A percentile compares a stretch with the other conserved stretches of the same genome.
phyloP scores from a whole-genome alignment of 2,888 invertebrate species.

The Phytoseiulus persimilis region DNA sequence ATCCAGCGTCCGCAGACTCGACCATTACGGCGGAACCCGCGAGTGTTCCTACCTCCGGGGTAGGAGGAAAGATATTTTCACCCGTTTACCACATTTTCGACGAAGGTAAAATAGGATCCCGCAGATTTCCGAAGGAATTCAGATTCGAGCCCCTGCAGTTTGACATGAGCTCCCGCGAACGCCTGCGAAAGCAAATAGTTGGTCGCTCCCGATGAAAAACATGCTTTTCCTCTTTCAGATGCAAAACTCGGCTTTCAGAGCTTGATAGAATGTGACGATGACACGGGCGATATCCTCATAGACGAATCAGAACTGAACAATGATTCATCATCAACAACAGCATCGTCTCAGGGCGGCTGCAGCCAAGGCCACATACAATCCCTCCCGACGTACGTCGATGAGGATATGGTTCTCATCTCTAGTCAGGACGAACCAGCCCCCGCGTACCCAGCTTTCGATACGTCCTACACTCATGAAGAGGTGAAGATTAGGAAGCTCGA shows the following conservation, averaged over 20 bases:
- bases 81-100: constrained; percentile 31
- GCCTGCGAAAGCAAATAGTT: too few relatives aligned
- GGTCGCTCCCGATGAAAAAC: too few relatives aligned
- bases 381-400: background rate
- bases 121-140: too few relatives aligned
- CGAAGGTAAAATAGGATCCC: background rate
- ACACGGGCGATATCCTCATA: constrained; percentile 9
- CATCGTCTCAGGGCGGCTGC: background rate
- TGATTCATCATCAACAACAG: constrained; percentile 21
- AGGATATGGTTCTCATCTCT: background rate
- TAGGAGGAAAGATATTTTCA: background rate
- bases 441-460: background rate
- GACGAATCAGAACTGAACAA: constrained; percentile 29
- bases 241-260: constrained; percentile 24
- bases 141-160: too few relatives aligned
- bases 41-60: background rate
- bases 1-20: background rate
- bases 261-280: constrained; percentile 19
- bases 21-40: background rate
- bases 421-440: background rate
- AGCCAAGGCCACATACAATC: background rate
- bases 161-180: too few relatives aligned
- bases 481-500: too few relatives aligned
- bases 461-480: background rate
- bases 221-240: background rate